Percentiles rank a stretch among this genome's conserved stretches.
These are phyloP conservation scores for Caradrina clavipalpis DNA, from an alignment of 2,888 invertebrate species.

Conservation along the genomic window DNA sequence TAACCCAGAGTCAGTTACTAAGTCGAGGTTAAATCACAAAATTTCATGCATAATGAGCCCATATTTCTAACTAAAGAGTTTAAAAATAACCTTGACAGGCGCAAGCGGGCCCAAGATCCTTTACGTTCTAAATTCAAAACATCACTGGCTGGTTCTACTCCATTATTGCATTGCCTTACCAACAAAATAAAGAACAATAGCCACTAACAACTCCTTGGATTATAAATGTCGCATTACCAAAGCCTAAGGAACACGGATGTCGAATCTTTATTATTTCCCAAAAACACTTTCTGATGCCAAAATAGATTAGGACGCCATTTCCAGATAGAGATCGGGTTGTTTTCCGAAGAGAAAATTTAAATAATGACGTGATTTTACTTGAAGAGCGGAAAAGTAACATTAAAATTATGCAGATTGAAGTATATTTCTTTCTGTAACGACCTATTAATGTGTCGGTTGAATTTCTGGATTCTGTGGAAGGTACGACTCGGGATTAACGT, in stretches of 20 bases:
- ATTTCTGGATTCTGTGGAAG: constrained; percentile 31
- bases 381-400: constrained; percentile 61
- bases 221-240: constrained; percentile 49
- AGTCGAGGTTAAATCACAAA: neutral
- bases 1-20: neutral
- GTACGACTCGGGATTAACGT: constrained; percentile 39
- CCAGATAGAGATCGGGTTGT: constrained; percentile 63
- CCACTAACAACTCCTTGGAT: constrained; percentile 25
- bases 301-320: constrained; percentile 60
- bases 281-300: constrained; percentile 60
- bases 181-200: constrained; percentile 33
- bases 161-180: neutral
- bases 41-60: neutral
- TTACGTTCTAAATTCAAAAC: constrained; percentile 28
- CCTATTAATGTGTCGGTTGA: constrained; percentile 63
- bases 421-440: constrained; percentile 67
- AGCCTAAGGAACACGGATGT: constrained; percentile 45
- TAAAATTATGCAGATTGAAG: constrained; percentile 68
- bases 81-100: neutral
- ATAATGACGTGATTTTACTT: constrained; percentile 60
- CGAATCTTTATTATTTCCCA: constrained; percentile 51
- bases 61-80: neutral
- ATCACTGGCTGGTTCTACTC: constrained; percentile 2
- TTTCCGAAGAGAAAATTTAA: constrained; percentile 64
- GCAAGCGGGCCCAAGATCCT: neutral